phyloP scores from a whole-genome alignment of 2,797 vertebrate species.

The Cirrhinus mrigala region DNA sequence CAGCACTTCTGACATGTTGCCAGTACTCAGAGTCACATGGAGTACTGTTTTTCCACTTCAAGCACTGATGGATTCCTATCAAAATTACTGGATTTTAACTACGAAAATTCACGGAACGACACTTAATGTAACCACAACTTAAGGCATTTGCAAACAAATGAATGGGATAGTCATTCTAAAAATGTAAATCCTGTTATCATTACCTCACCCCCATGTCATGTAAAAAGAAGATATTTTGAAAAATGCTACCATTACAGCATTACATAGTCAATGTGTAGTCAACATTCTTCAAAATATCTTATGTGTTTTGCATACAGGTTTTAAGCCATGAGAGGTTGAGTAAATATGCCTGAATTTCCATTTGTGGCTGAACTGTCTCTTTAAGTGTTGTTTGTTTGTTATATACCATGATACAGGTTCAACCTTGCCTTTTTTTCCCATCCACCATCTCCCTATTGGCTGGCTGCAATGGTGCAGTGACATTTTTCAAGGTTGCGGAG shows the following conservation, averaged over 20 bases:
- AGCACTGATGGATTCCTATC: too few species aligned
- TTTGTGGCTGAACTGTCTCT: neutral
- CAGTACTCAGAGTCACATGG: too few species aligned
- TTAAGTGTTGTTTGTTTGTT: constrained; percentile 13
- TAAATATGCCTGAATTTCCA: neutral
- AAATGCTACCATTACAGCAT: neutral
- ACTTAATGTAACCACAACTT: too few species aligned
- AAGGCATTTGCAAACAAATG: neutral
- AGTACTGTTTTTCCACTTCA: too few species aligned
- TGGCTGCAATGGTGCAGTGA: constrained; percentile 17
- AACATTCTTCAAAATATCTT: neutral
- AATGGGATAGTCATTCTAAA: neutral
- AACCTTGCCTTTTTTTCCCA: neutral
- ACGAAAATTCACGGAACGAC: too few species aligned
- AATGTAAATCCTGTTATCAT: neutral
- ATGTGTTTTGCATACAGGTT: neutral
- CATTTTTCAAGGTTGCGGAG: constrained; percentile 36
- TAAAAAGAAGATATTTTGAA: neutral
- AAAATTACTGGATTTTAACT: too few species aligned
- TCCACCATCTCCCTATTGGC: neutral
- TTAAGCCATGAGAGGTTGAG: neutral
- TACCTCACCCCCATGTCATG: neutral
- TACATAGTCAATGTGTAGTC: too few species aligned
- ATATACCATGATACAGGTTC: constrained; percentile 13
- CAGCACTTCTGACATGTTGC: too few species aligned